Evolutionary conservation across 2,797 vertebrate genomes (phyloP).

Genomic region (Pangasius djambal): DNA sequence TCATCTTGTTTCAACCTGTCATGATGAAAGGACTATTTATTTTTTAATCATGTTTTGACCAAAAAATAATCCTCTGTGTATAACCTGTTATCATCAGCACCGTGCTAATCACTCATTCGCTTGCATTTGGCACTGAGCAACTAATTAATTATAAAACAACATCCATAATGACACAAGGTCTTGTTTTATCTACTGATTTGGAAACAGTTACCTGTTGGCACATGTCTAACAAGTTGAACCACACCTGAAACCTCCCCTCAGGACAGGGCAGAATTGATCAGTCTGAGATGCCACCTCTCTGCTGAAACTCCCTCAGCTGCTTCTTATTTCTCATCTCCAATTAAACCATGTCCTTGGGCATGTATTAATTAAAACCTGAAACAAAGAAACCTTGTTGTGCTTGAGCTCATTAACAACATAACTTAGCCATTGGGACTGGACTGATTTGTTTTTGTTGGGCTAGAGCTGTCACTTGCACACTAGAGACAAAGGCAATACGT

Average conservation of each 20-base stretch:
- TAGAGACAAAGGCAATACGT: background rate
- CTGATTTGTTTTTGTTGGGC: conserved; percentile 46
- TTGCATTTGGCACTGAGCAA: conserved; percentile 11
- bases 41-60: conserved; percentile 40
- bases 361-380: conserved; percentile 36
- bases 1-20: background rate
- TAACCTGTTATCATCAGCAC: background rate
- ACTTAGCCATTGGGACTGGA: conserved; percentile 17
- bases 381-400: conserved; percentile 36
- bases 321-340: conserved; percentile 50
- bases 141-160: conserved; percentile 68
- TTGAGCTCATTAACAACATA: conserved; percentile 60
- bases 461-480: conserved; percentile 29
- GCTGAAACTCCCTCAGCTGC: conserved; percentile 50
- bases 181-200: conserved; percentile 62
- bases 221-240: conserved; percentile 62
- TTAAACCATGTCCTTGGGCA: conserved; percentile 59
- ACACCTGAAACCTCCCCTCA: conserved; percentile 52
- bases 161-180: conserved; percentile 51
- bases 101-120: background rate
- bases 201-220: conserved; percentile 72
- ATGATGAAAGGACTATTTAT: background rate
- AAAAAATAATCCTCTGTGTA: conserved; percentile 31
- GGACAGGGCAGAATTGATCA: conserved; percentile 64
- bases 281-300: conserved; percentile 44